Conservation (phyloP, 1,140 invertebrate genomes). For the Nymphalis io region DNA sequence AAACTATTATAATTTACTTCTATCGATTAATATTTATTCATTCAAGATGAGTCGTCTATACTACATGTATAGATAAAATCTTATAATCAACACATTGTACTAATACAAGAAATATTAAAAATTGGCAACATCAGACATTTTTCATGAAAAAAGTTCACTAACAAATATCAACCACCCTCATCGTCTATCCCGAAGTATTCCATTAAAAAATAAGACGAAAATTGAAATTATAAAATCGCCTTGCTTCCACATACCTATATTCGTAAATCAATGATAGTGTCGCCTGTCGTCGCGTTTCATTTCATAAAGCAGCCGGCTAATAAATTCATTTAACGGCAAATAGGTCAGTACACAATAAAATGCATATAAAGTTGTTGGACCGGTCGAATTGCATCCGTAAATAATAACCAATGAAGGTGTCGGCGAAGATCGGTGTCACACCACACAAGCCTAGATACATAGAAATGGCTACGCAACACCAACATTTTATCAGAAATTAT, state of each 20-base stretch:
- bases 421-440: constrained; percentile 34
- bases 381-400: constrained; percentile 46
- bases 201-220: not conserved
- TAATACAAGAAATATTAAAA: too few relatives aligned
- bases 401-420: constrained; percentile 33
- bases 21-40: too few relatives aligned
- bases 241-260: not conserved
- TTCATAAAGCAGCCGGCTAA: constrained; percentile 30
- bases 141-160: too few relatives aligned
- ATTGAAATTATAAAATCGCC: not conserved
- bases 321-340: constrained; percentile 35
- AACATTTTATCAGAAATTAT: constrained; percentile 34
- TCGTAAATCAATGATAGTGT: constrained; percentile 18
- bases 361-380: constrained; percentile 38
- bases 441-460: constrained; percentile 46
- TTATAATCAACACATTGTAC: too few relatives aligned
- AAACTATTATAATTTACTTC: too few relatives aligned
- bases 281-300: constrained; percentile 19
- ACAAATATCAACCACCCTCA: too few relatives aligned
- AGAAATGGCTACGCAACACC: constrained; percentile 35
- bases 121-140: too few relatives aligned
- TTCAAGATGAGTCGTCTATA: too few relatives aligned
- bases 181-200: too few relatives aligned
- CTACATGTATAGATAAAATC: too few relatives aligned
- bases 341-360: constrained; percentile 45